phyloP scores from a whole-genome alignment of 2,113 vertebrate genomes.

The Spea bombifrons region DNA sequence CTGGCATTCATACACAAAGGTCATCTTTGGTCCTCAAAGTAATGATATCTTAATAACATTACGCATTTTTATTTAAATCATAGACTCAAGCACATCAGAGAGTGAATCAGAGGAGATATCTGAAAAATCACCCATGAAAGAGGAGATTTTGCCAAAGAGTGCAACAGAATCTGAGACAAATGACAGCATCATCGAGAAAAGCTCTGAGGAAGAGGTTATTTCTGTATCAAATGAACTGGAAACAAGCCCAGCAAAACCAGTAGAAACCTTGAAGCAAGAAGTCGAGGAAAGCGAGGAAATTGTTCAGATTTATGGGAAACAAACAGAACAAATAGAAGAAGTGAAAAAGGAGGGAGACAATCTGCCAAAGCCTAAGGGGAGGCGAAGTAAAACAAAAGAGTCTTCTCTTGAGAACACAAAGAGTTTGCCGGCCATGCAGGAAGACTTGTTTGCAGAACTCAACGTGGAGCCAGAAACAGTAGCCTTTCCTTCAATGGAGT shows the following conservation, averaged over 20 bases:
- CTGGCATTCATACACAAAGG: too few species aligned
- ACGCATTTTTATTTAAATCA: constrained; percentile 44
- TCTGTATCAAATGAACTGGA: constrained; percentile 64
- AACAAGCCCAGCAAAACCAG: constrained; percentile 61
- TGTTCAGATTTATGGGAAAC: constrained; percentile 66
- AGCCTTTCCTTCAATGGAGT: constrained; percentile 57
- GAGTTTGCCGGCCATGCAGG: constrained; percentile 56
- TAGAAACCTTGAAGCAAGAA: constrained; percentile 68
- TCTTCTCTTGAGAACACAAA: constrained; percentile 64
- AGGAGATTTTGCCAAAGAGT: constrained; percentile 64
- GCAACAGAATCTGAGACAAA: constrained; percentile 64
- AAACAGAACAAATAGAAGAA: constrained; percentile 63
- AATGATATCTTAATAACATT: neutral
- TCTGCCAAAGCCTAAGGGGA: constrained; percentile 75
- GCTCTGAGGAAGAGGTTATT: constrained; percentile 63
- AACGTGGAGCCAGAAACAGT: constrained; percentile 59
- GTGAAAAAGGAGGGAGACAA: constrained; percentile 68
- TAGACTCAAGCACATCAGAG: constrained; percentile 76
- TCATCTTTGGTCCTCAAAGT: too few species aligned
- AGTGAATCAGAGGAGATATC: constrained; percentile 71
- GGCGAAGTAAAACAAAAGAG: constrained; percentile 75
- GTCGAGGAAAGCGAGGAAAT: constrained; percentile 67
- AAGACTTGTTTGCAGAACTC: constrained; percentile 50
- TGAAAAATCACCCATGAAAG: constrained; percentile 72
- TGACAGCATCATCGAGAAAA: constrained; percentile 60